Percentiles rank a stretch among this genome's conserved stretches.
These are phyloP conservation scores for Rhabdornis inornatus DNA, from an alignment of 2,113 vertebrate genomes.

Conservation along the genomic window DNA sequence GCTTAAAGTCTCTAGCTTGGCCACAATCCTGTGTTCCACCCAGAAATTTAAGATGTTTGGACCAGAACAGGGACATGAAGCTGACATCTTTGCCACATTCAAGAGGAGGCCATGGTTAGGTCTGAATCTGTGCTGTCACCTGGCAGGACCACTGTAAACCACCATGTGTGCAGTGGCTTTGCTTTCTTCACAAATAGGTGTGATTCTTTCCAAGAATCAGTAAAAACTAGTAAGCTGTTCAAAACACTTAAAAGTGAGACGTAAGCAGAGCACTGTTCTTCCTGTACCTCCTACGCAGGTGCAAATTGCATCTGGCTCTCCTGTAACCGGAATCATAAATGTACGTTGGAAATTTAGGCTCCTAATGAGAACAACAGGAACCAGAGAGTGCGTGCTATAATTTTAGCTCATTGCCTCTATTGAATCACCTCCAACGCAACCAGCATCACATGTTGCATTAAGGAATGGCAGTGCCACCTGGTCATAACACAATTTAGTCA, in stretches of 20 bases:
- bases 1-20: not conserved
- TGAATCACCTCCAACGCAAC: not conserved
- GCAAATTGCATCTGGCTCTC: not conserved
- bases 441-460: not conserved
- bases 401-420: not conserved
- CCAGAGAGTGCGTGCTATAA: not conserved
- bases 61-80: not conserved
- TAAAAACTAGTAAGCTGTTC: not conserved
- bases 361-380: not conserved
- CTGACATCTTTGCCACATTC: rapidly evolving
- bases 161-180: rapidly evolving
- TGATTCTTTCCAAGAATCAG: not conserved
- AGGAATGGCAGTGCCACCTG: not conserved
- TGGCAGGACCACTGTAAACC: not conserved
- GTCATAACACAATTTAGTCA: not conserved
- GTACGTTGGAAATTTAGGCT: not conserved
- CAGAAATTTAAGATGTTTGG: not conserved
- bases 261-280: not conserved
- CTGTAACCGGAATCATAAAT: not conserved
- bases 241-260: not conserved
- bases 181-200: not conserved
- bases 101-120: not conserved
- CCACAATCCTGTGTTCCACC: not conserved
- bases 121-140: not conserved
- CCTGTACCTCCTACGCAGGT: not conserved